phyloP scores from a whole-genome alignment of 2,113 vertebrate genomes.

The Gasterosteus nipponicus region DNA sequence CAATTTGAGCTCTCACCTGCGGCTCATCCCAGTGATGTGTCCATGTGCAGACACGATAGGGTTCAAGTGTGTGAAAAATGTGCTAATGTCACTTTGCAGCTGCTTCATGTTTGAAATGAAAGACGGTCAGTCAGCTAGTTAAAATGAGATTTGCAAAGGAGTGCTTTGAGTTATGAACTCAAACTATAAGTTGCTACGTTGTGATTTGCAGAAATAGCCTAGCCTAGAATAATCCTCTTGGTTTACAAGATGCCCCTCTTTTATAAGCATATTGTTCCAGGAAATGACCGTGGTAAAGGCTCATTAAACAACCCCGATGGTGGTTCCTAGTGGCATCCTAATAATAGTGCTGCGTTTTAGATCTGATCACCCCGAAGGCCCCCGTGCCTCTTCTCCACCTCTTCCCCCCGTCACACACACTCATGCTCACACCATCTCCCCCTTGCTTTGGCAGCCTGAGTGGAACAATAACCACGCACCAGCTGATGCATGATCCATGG shows the following conservation, averaged over 20 bases:
- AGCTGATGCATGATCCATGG: constrained; percentile 79
- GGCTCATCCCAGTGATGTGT: neutral
- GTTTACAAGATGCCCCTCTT: constrained; percentile 63
- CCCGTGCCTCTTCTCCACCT: constrained; percentile 53
- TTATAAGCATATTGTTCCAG: constrained; percentile 73
- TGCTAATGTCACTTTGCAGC: neutral
- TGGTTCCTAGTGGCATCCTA: constrained; percentile 72
- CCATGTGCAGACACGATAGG: neutral
- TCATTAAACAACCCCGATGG: constrained; percentile 80
- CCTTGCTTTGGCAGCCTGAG: constrained; percentile 60
- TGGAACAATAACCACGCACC: constrained; percentile 76
- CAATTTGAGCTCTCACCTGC: neutral
- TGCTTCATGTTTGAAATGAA: neutral
- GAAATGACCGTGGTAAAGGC: constrained; percentile 67
- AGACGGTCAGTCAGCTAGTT: neutral
- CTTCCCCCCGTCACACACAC: constrained; percentile 55
- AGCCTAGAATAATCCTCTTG: constrained; percentile 18
- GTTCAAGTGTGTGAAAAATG: neutral
- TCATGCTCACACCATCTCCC: constrained; percentile 46
- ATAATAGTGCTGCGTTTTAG: constrained; percentile 76
- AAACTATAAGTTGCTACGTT: neutral
- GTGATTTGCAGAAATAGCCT: constrained; percentile 16
- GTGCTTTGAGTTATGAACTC: neutral
- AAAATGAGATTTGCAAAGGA: neutral
- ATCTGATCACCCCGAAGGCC: constrained; percentile 68